A percentile compares a stretch with the other conserved stretches of the same genome.
Evolutionary conservation across 2,113 vertebrate species (phyloP).

Genomic region (Paracanthobrama guichenoti): DNA sequence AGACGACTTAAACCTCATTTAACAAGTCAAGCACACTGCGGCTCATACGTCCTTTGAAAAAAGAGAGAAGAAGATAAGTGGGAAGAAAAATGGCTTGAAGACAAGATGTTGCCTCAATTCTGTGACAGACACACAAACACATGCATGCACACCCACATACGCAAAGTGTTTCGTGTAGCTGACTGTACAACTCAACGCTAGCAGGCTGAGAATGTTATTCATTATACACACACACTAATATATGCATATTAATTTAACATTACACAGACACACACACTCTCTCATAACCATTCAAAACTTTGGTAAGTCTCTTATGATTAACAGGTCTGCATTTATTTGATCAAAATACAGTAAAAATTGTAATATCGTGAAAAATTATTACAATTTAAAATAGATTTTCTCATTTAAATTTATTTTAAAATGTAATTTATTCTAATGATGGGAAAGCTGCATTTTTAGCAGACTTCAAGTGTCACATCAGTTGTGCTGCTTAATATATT

Average conservation of each 20-base stretch:
- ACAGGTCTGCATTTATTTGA: not conserved
- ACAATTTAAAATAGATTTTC: not conserved
- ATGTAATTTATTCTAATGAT: not conserved
- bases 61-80: conserved; percentile 24
- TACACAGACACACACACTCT: too few species aligned
- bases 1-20: conserved; percentile 78
- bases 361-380: not conserved
- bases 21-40: conserved; percentile 74
- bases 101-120: conserved; percentile 62
- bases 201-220: not conserved
- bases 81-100: conserved; percentile 67
- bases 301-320: not conserved
- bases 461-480: not conserved
- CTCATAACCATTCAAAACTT: not conserved
- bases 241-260: too few species aligned
- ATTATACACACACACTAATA: too few species aligned
- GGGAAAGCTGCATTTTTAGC: not conserved
- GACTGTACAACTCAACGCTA: not conserved
- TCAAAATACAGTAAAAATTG: not conserved
- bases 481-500: not conserved
- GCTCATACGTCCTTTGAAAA: conserved; percentile 63
- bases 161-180: not conserved
- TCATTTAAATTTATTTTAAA: not conserved
- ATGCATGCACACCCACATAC: conserved; percentile 35
- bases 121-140: conserved; percentile 46